Conservation (phyloP, 2,797 vertebrate species). For the Tokudaia tokunoshimensis region DNA sequence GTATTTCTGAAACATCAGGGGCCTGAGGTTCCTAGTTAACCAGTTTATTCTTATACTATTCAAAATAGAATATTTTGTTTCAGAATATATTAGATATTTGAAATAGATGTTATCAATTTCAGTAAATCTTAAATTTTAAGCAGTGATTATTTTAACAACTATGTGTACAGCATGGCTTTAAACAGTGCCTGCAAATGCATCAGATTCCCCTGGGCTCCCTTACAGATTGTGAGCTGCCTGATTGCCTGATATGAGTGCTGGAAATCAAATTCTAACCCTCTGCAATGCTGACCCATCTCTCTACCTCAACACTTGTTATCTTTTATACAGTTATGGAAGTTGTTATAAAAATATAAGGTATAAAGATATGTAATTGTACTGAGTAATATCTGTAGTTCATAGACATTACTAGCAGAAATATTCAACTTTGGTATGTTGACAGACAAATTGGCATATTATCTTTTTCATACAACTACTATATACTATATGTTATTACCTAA, state of each 20-base stretch:
- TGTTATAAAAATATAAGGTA: not conserved
- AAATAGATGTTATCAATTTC: constrained; percentile 18
- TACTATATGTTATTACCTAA: not conserved
- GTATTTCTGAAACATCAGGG: not conserved
- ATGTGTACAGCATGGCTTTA: not conserved
- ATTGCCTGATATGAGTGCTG: not conserved
- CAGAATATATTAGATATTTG: not conserved
- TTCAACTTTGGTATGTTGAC: not conserved
- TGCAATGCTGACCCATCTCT: not conserved
- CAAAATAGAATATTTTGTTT: constrained; percentile 47
- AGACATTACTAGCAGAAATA: constrained; percentile 29
- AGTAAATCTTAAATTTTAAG: constrained; percentile 33
- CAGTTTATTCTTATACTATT: constrained; percentile 20
- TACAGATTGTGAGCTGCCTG: not conserved
- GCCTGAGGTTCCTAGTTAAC: constrained; percentile 28
- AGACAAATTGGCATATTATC: constrained; percentile 17
- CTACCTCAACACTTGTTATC: not conserved
- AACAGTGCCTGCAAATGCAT: not conserved
- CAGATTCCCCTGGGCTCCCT: not conserved
- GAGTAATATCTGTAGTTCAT: constrained; percentile 25
- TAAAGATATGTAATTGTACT: not conserved
- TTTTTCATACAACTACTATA: constrained; percentile 40
- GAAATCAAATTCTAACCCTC: not conserved
- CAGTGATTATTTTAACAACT: not conserved
- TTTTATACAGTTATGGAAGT: constrained; percentile 25